A percentile compares a stretch with the other conserved stretches of the same genome.
phyloP scores from a whole-genome alignment of 2,888 invertebrate species.

The Drosophila leonis region DNA sequence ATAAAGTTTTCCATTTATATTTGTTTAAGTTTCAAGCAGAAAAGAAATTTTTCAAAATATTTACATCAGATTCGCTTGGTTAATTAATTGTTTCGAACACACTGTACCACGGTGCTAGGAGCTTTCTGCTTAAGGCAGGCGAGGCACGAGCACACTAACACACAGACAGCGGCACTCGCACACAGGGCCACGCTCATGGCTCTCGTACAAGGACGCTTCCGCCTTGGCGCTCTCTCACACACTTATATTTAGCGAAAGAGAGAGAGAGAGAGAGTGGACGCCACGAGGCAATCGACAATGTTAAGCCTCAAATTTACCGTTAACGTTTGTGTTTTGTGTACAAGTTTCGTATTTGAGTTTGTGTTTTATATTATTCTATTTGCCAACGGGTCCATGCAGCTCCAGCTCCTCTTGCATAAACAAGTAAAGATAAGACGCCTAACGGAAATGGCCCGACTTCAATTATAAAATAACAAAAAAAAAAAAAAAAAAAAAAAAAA shows the following conservation, averaged over 20 bases:
- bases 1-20: too few species aligned
- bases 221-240: slow-evolving; percentile 51
- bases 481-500: slow-evolving; percentile 26
- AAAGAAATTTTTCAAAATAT: not conserved
- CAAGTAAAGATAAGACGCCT: slow-evolving; percentile 44
- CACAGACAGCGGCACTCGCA: slow-evolving; percentile 13
- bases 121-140: slow-evolving; percentile 47
- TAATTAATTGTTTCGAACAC: slow-evolving; percentile 6
- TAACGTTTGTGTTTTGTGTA: slow-evolving; percentile 67
- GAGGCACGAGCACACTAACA: slow-evolving; percentile 13
- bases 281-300: slow-evolving; percentile 52
- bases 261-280: slow-evolving; percentile 7
- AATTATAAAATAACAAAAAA: slow-evolving; percentile 52
- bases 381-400: slow-evolving; percentile 51
- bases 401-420: slow-evolving; percentile 32
- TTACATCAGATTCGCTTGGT: not conserved
- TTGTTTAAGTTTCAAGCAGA: not conserved
- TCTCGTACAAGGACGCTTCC: slow-evolving; percentile 73
- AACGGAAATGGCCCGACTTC: slow-evolving; percentile 58
- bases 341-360: slow-evolving; percentile 67
- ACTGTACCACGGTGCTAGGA: slow-evolving; percentile 46
- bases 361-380: slow-evolving; percentile 63
- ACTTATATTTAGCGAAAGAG: slow-evolving; percentile 8
- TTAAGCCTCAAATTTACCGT: slow-evolving; percentile 73
- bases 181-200: slow-evolving; percentile 55